Conservation (phyloP, 2,888 invertebrate genomes). For the Amblyteles armatorius region DNA sequence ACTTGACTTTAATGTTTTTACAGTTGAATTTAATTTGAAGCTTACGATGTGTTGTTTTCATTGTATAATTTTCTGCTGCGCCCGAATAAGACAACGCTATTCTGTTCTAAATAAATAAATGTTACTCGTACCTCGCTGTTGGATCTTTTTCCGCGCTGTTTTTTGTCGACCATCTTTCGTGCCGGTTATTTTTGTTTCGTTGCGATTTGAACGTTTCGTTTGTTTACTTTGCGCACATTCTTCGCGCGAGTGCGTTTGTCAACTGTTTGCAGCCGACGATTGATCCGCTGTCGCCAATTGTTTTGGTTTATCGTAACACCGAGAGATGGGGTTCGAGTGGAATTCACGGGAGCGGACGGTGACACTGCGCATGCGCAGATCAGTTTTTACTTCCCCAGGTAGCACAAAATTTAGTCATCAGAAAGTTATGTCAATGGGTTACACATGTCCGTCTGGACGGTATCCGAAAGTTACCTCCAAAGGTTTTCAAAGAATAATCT, state of each 20-base stretch:
- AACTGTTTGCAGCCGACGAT: too few species aligned
- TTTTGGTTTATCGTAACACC: too few species aligned
- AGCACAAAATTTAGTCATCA: too few species aligned
- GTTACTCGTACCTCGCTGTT: slow-evolving; percentile 16
- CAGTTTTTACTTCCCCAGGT: background rate
- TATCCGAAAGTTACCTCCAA: too few species aligned
- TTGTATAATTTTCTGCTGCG: background rate
- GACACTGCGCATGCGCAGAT: background rate
- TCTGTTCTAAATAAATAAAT: too few species aligned
- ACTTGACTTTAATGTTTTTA: too few species aligned
- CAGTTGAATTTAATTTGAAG: too few species aligned
- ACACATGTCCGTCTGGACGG: too few species aligned
- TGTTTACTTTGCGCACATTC: background rate
- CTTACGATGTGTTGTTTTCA: too few species aligned
- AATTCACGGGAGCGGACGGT: background rate
- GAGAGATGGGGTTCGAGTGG: background rate
- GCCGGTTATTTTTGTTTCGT: background rate
- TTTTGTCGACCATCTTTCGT: slow-evolving; percentile 40
- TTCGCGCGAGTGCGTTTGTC: background rate
- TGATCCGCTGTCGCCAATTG: too few species aligned
- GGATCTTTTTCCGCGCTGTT: slow-evolving; percentile 23
- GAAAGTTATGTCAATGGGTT: too few species aligned
- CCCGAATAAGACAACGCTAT: background rate
- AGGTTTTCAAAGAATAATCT: too few species aligned
- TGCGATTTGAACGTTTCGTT: background rate